Evolutionary conservation across 1,140 invertebrate genomes (phyloP), one percentile per base, ranked within the genome.

Genomic region (Ceratina japonica): DNA sequence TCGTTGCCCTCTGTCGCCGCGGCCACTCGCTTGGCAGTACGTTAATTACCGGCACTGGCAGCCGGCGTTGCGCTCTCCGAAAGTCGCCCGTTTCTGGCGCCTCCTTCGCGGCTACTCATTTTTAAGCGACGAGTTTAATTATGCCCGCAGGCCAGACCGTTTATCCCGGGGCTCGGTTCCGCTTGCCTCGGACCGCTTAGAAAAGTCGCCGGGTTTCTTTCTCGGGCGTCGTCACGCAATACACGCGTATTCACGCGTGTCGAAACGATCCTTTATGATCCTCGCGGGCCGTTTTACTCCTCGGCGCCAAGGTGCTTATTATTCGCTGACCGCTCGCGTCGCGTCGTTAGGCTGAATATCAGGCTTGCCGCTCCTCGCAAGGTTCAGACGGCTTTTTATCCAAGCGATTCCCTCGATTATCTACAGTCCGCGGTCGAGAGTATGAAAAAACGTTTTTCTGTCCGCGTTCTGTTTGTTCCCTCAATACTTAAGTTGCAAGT

Each of bases 121-220:
- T 87, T 85, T 85, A 82, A 81, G 65, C 79, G 85, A 82, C 83
- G 81, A 86, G 79, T 82, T 87, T 87, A 88, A 88, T 88, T 87
- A 86, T 80, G 68, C 82, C 85, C 68, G 68, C 63, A 66, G 80
- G 80, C 56, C 61, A 65, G 37, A 64, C 51, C 52, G 77, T 75
- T 79, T 64, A 74, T 68, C 66, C 72, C 66, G 37, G 72, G 54
- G 37, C 37, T 77, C 76, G 61, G 65, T 80, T 70, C 59, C 49
- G 52, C 31, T 58, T 31, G 52, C 31, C 22, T 56, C 59, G 24
- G 15, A 16, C 3, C n/a, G 16, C 24, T 18, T 31, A 52, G 51
- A 58, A 70, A 70, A 54, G 66, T 61, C 58, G 22, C 16, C 52
- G 37, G 58, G 56, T 73, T 72, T 73, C 61, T 64, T 79, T 79